Evolutionary conservation across 2,888 invertebrate species (phyloP), one percentile per base, ranked within the genome.

Genomic region (Tiphia femorata): DNA sequence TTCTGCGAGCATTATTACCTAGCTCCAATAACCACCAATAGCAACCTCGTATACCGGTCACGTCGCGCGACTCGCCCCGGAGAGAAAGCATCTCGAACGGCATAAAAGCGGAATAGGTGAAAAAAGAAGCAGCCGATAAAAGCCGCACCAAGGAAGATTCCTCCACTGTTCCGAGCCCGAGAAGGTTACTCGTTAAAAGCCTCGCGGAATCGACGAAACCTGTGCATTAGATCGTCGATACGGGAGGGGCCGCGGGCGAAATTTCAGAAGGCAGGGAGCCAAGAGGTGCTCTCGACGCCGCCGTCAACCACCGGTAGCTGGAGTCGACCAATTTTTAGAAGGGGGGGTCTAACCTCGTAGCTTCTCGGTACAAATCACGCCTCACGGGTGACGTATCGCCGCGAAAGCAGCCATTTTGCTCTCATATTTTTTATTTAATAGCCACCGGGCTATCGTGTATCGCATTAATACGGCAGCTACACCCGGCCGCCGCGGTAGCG

Each of bases 361-460:
- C 54, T 67, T 61, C n/a, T n/a, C 50, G 67, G 62, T 61, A 64
- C 57, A 67, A 69, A 69, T 69, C 70, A 69, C 70, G 70, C 69
- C 70, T 69, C 64, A 58, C 67, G 57, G n/a, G 64, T 69, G 70
- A 69, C 69, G 69, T 70, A 69, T 69, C 67, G 69, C 70, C 58
- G 64, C 65, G 54, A 68, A 68, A 68, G 68, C 68, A 63, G 68
- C 68, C 69, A 70, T 70, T 70, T 70, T 70, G 67, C 67, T 70
- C 70, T 67, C 68, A 63, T 70, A 70, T 70, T 70, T 70, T 70
- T 70, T 68, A 68, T 70, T 70, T 70, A 70, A 70, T 70, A 68
- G 70, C 70, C 68, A 59, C 58, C 70, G 60, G 70, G 70, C 64
- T 65, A 70, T 70, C 70, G 70, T 70, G 70, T 66, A 70, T 68